phyloP scores from a whole-genome alignment of 2,113 vertebrate genomes.

The Thunnus thynnus region DNA sequence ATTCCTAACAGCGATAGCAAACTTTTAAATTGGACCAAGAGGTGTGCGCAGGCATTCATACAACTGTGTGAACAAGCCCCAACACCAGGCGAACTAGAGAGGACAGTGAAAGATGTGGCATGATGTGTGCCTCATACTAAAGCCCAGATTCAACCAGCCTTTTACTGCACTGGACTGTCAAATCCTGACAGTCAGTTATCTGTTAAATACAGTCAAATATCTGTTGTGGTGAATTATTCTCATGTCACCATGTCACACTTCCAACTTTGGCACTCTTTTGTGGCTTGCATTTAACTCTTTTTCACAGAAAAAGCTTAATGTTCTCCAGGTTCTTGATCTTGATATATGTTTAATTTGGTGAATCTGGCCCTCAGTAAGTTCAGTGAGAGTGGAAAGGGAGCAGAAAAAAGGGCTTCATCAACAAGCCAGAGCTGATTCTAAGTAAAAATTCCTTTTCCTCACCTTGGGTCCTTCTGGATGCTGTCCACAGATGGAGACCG shows the following conservation, averaged over 20 bases:
- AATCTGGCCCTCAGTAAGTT: slow-evolving; percentile 81
- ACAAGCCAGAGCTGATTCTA: slow-evolving; percentile 47
- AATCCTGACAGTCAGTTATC: slow-evolving; percentile 41
- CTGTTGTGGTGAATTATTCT: slow-evolving; percentile 28
- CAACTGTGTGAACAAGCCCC: slow-evolving; percentile 49
- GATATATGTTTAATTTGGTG: slow-evolving; percentile 39
- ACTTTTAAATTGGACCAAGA: slow-evolving; percentile 54
- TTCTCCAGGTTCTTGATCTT: not conserved
- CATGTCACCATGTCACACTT: slow-evolving; percentile 23
- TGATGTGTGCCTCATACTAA: slow-evolving; percentile 77
- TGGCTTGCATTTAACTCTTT: slow-evolving; percentile 3
- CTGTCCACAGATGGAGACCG: slow-evolving; percentile 98
- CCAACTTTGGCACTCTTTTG: slow-evolving; percentile 22
- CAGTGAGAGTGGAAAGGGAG: slow-evolving; percentile 65
- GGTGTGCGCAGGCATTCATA: slow-evolving; percentile 54
- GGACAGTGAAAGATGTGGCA: slow-evolving; percentile 74
- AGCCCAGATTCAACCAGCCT: slow-evolving; percentile 77
- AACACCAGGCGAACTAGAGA: slow-evolving; percentile 59
- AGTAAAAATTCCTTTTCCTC: slow-evolving; percentile 66
- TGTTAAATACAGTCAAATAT: too few species aligned
- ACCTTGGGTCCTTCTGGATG: slow-evolving; percentile 99
- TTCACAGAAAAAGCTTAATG: not conserved
- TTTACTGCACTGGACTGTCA: slow-evolving; percentile 24
- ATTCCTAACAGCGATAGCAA: slow-evolving; percentile 33
- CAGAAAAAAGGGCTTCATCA: slow-evolving; percentile 56